Conservation (phyloP, 2,888 invertebrate species). For the Strigamia crassipes region DNA sequence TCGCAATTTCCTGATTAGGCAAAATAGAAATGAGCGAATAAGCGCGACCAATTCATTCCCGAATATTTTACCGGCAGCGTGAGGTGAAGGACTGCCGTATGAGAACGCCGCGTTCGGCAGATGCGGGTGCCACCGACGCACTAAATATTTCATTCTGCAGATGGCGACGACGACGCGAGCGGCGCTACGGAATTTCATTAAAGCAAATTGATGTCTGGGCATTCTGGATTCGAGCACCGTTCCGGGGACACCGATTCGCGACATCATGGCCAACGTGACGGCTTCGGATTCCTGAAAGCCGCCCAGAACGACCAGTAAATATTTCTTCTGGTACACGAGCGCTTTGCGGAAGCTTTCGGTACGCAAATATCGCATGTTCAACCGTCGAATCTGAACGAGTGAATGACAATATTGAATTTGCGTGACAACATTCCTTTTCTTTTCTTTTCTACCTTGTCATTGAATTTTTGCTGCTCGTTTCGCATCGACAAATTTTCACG, state of each 20-base stretch:
- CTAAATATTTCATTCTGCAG: slow-evolving; percentile 70
- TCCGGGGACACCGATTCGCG: slow-evolving; percentile 58
- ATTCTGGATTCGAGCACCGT: slow-evolving; percentile 33
- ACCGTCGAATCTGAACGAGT: slow-evolving; percentile 51
- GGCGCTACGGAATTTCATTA: slow-evolving; percentile 62
- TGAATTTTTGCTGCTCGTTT: not conserved
- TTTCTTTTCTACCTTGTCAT: not conserved
- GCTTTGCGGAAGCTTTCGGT: slow-evolving; percentile 86
- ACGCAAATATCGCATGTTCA: slow-evolving; percentile 72
- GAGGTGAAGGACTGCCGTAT: too few relatives aligned
- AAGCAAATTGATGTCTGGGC: slow-evolving; percentile 6
- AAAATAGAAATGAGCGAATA: not conserved
- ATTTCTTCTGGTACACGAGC: slow-evolving; percentile 87
- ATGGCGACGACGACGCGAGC: slow-evolving; percentile 67
- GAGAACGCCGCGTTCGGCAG: not conserved
- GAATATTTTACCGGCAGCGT: too few relatives aligned
- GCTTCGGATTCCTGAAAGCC: slow-evolving; percentile 65
- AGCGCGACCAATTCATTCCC: too few relatives aligned
- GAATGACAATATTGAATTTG: too few relatives aligned
- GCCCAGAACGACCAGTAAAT: slow-evolving; percentile 72
- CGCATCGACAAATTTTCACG: not conserved
- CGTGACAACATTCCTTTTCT: too few relatives aligned
- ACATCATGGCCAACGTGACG: slow-evolving; percentile 61
- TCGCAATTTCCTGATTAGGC: not conserved
- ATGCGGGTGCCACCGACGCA: slow-evolving; percentile 65